phyloP scores from a whole-genome alignment of 2,113 vertebrate genomes.

The Triplophysa siluroides region DNA sequence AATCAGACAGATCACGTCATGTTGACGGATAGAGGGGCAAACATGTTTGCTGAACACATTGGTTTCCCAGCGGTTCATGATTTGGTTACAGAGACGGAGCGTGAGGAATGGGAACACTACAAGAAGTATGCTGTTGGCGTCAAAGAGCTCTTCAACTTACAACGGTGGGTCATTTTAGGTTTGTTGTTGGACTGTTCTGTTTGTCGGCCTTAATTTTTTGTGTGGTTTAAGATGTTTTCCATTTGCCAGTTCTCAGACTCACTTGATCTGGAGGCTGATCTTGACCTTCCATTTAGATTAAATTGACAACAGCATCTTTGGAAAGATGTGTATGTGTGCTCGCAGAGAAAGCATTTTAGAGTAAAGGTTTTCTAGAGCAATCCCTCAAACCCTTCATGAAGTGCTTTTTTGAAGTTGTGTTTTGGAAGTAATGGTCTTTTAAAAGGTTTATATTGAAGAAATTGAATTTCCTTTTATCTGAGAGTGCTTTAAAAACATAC shows the following conservation, averaged over 20 bases:
- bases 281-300: neutral
- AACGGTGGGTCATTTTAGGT: slow-evolving; percentile 59
- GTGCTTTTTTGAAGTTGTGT: neutral
- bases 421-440: neutral
- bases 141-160: slow-evolving; percentile 67
- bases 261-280: neutral
- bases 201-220: neutral
- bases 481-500: neutral
- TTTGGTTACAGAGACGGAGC: slow-evolving; percentile 69
- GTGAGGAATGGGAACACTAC: slow-evolving; percentile 69
- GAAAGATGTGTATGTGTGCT: neutral
- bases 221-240: neutral
- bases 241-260: slow-evolving; percentile 1
- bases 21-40: slow-evolving; percentile 70
- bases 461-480: neutral
- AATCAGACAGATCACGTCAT: slow-evolving; percentile 72
- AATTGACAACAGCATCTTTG: neutral
- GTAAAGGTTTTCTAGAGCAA: neutral
- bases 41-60: slow-evolving; percentile 72
- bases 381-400: neutral
- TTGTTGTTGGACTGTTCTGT: neutral
- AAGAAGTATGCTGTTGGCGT: slow-evolving; percentile 68
- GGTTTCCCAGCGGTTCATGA: slow-evolving; percentile 61
- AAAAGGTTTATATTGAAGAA: neutral
- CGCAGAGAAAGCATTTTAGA: neutral